Base-by-base conservation (phyloP, 2,797 vertebrate genomes). In the Iguana delicatissima region DNA sequence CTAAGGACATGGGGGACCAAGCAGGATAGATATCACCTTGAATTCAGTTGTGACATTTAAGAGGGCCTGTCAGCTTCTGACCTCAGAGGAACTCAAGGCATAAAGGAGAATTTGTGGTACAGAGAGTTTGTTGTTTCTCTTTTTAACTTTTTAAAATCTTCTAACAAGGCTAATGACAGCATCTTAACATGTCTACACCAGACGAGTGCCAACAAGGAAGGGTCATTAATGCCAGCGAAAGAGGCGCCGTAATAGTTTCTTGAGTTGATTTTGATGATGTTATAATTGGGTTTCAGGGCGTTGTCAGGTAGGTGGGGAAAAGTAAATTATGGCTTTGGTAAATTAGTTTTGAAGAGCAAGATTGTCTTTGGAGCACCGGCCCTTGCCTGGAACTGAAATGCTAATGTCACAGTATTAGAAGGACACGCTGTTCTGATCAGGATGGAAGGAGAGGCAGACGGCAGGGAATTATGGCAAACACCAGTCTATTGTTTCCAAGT, bases 231-330 rank as follows among this genome's bases (percentile, higher is more conserved):
- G 12, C 9, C 50, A 24, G 69, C 42, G 35, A 80, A 85, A 85
- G 76, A 89, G 46, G 83, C 32, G 26, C 83, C 83, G 13, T 80
- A 89, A 85, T 42, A 69, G 83, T 67, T 89, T 89, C 74, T 89
- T 80, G 50, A 89, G 62, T 26, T 89, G 89, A 72, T 89, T 85
- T 35, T 80, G 50, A 85, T 89, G 74, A 89, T 80, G 83, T 80
- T 89, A 85, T 85, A 85, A 89, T 89, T 89, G 83, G 83, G 74
- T 89, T 89, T 89, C 89, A 85, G 89, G 83, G 89, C 12, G 83
- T 80, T 72, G 83, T 4, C 82, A 85, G 35, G 46, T 57, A 67
- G 74, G 82, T 79, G 82, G 88, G 82, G 46, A 74, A 85, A 80
- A 85, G 74, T 72, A 69, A 89, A 89, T 89, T 55, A 85, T 16